Percentiles rank a stretch among this genome's conserved stretches.
Conservation (phyloP, 2,888 invertebrate species). For the Tachystola acroxantha region DNA sequence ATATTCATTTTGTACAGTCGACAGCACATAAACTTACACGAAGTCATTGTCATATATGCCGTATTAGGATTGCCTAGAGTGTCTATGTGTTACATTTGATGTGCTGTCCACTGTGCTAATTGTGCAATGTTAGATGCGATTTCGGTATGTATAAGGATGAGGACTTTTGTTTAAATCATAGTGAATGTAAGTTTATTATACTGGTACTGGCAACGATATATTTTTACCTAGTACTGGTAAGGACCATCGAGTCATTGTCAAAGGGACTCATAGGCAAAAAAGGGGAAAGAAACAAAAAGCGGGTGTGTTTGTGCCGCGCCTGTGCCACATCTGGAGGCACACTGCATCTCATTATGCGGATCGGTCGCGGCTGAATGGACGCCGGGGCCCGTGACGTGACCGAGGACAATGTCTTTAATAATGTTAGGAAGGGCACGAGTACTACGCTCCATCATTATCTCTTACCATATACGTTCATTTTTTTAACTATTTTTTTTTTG, state of each 20-base stretch:
- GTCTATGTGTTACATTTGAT: too few relatives aligned
- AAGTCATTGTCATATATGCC: too few relatives aligned
- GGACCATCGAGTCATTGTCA: constrained; percentile 19
- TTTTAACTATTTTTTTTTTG: neutral
- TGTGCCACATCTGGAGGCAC: constrained; percentile 72
- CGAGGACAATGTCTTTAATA: constrained; percentile 40
- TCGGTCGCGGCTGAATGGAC: constrained; percentile 62
- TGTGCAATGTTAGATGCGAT: too few relatives aligned
- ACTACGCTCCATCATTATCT: constrained; percentile 8
- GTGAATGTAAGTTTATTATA: too few relatives aligned
- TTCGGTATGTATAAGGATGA: too few relatives aligned
- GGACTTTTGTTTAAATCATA: too few relatives aligned
- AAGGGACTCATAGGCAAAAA: constrained; percentile 33
- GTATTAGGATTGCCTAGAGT: too few relatives aligned
- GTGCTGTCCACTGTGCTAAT: too few relatives aligned
- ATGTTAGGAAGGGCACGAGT: constrained; percentile 28
- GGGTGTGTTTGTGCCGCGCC: constrained; percentile 57
- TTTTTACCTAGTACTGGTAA: neutral
- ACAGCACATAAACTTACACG: too few relatives aligned
- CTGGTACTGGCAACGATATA: too few relatives aligned
- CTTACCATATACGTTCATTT: neutral
- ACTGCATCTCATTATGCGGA: constrained; percentile 71
- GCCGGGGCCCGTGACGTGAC: constrained; percentile 36
- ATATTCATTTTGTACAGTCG: too few relatives aligned
- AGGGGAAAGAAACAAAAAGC: constrained; percentile 57